phyloP scores from a whole-genome alignment of 92 coral and sea anemone genomes.

The Porites divaricata region DNA sequence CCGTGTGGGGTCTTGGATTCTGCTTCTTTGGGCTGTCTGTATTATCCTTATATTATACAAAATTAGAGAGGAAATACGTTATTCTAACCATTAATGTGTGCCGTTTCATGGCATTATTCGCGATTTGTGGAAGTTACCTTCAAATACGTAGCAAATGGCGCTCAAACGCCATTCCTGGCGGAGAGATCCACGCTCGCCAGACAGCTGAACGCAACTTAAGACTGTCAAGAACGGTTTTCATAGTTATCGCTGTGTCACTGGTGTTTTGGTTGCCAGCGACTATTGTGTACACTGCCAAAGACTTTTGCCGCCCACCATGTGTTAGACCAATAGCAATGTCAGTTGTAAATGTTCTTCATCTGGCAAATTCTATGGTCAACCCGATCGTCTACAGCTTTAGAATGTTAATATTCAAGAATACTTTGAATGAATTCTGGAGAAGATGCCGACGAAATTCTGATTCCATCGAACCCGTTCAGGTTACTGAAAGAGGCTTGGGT shows the following conservation, averaged over 20 bases:
- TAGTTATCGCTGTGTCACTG: conserved; percentile 1
- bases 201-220: not conserved
- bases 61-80: not conserved
- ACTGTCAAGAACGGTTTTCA: not conserved
- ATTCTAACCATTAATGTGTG: too few relatives aligned
- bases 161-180: not conserved
- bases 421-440: not conserved
- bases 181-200: not conserved
- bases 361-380: conserved; percentile 20
- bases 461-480: not conserved
- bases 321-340: not conserved
- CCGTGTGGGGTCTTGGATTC: not conserved
- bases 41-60: not conserved
- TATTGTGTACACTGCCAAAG: not conserved
- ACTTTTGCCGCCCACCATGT: not conserved
- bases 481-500: too few relatives aligned
- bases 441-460: not conserved
- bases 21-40: not conserved
- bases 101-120: not conserved
- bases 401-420: not conserved
- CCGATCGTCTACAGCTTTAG: conserved; percentile 16
- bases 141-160: not conserved
- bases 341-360: not conserved
- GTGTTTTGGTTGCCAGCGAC: conserved; percentile 9
- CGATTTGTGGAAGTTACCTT: conserved; percentile 2